Conservation (phyloP, 2,113 vertebrate genomes). For the Colinus virginianus region DNA sequence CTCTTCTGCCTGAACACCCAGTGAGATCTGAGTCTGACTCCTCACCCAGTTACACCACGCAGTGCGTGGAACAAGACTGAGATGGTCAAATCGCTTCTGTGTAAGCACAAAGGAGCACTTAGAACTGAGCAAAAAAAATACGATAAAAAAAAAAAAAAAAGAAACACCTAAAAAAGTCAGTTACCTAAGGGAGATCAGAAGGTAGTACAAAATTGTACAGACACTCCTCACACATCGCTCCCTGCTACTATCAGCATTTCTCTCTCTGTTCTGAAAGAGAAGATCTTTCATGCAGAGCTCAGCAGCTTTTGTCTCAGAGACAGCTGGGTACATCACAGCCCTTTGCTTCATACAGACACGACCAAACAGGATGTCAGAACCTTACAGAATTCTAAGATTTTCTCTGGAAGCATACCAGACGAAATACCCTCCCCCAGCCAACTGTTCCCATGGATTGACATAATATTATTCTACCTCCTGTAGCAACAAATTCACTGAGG, state of each 20-base stretch:
- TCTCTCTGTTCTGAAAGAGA: background rate
- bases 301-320: constrained; percentile 10
- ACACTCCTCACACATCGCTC: background rate
- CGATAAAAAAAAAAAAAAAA: background rate
- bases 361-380: constrained; percentile 52
- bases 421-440: constrained; percentile 17
- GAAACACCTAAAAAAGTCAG: background rate
- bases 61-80: background rate
- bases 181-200: background rate
- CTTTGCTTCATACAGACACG: background rate
- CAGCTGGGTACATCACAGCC: constrained; percentile 47
- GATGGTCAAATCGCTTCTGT: background rate
- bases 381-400: constrained; percentile 35
- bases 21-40: background rate
- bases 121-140: background rate
- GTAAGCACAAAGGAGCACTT: background rate
- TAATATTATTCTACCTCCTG: constrained; percentile 43
- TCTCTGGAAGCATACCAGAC: constrained; percentile 43
- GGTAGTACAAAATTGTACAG: background rate
- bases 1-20: background rate
- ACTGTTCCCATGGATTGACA: constrained; percentile 28
- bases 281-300: background rate
- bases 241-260: background rate
- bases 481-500: constrained; percentile 4
- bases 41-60: background rate